Percentiles rank a stretch among this genome's conserved stretches.
Evolutionary conservation across 2,888 invertebrate genomes (phyloP).

Genomic region (Dugesia japonica): DNA sequence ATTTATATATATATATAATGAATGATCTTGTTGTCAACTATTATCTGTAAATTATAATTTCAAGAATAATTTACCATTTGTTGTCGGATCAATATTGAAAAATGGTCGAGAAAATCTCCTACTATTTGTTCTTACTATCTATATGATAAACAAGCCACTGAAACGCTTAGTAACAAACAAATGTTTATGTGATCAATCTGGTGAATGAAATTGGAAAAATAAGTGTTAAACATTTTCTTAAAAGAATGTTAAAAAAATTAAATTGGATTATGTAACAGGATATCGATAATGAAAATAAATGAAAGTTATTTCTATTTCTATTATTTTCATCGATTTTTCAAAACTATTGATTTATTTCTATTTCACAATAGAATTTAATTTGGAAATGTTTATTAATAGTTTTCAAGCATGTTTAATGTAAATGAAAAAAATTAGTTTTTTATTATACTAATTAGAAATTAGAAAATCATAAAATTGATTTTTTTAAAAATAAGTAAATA

Average conservation of each 20-base stretch:
- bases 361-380: too few relatives aligned
- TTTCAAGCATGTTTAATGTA: too few relatives aligned
- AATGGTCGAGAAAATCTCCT: not conserved
- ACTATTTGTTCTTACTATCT: not conserved
- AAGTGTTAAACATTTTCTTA: not conserved
- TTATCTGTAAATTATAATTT: not conserved
- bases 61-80: not conserved
- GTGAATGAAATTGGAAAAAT: not conserved
- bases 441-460: too few relatives aligned
- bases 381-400: too few relatives aligned
- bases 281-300: not conserved
- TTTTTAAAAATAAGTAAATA: too few relatives aligned
- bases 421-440: too few relatives aligned
- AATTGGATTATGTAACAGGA: not conserved
- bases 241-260: not conserved
- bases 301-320: not conserved
- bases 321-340: not conserved
- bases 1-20: too few relatives aligned
- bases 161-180: not conserved
- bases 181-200: not conserved
- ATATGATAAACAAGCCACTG: not conserved
- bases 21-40: too few relatives aligned
- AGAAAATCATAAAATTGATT: too few relatives aligned
- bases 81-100: not conserved
- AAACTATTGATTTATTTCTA: too few relatives aligned